A percentile compares a stretch with the other conserved stretches of the same genome.
Conservation (phyloP, 2,113 vertebrate species). For the Kryptolebias marmoratus region DNA sequence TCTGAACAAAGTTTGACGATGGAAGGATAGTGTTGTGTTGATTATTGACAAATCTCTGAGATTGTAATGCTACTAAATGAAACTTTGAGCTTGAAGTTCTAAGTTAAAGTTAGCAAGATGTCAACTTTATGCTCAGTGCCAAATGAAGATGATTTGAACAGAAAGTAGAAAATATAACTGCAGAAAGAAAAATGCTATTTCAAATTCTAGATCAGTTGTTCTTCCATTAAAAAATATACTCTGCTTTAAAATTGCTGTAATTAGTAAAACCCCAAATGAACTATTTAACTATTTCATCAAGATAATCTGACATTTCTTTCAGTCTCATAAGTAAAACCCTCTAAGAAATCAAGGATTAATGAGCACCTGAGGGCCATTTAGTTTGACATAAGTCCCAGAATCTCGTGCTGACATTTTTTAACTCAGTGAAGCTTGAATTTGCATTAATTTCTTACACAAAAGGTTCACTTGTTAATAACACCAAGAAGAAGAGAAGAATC, state of each 20-base stretch:
- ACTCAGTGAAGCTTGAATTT: conserved; percentile 11
- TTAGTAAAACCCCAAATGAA: conserved; percentile 3
- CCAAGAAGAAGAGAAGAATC: neutral
- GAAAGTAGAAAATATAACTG: too few species aligned
- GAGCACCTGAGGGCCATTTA: conserved; percentile 32
- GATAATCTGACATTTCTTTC: conserved; percentile 26
- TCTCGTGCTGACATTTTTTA: conserved; percentile 30
- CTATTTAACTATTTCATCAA: conserved; percentile 1
- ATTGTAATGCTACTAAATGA: too few species aligned
- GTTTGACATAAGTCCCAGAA: conserved; percentile 8
- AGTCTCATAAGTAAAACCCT: conserved; percentile 27
- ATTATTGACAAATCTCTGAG: too few species aligned
- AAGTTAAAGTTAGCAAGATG: too few species aligned
- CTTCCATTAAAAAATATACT: too few species aligned
- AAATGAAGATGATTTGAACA: too few species aligned
- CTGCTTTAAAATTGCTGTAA: conserved; percentile 1
- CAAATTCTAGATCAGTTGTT: too few species aligned
- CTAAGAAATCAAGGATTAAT: conserved; percentile 40
- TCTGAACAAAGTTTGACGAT: too few species aligned
- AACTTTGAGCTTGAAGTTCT: too few species aligned
- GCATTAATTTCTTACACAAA: conserved; percentile 15
- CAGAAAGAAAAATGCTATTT: too few species aligned
- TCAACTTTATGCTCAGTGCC: too few species aligned
- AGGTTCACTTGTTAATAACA: conserved; percentile 6
- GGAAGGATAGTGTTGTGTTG: too few species aligned